Evolutionary conservation across 2,888 invertebrate species (phyloP), one percentile per base, ranked within the genome.

Genomic region (Melieria picta): DNA sequence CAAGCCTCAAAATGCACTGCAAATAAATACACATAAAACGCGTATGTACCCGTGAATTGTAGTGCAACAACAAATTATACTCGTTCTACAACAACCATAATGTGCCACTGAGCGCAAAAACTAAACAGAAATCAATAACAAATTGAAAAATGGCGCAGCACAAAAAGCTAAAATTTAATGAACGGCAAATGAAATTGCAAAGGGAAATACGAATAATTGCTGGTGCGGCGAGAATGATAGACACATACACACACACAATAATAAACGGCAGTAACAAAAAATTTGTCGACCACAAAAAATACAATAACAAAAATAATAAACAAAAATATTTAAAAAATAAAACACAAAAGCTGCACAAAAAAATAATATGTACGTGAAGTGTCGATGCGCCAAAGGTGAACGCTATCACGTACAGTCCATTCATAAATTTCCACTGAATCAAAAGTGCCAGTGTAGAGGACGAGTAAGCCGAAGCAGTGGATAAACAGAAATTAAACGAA

Each of bases 401-500:
- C 55, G 7, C 48, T 6, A 16, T 56, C 50, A 42, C 56, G 30
- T 45, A 50, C 42, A 76, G 79, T 78, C 73, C 80, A 80, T 81
- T 81, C 79, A 80, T 78, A 80, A 80, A 80, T 79, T 74, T 30
- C 30, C 30, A 30, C 30, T 30, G 30, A 30, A 30, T 30, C 30
- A 30, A 30, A 30, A 30, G 3, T 30, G 30, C 30, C 30, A 30
- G 30, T 30, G 74, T 72, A 73, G 63, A 65, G 77, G 80, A 78
- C 77, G 78, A 71, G 72, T 77, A 79, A 74, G 74, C 72, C 62
- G 64, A 74, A 78, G 77, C 75, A 79, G 74, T 73, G 69, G 16
- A 42, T 45, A 65, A 56, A 48, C 42, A 61, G 10, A 42, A 16
- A 30, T 4, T 58, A 58, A 43, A 16, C 10, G 42, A 68, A 50